phyloP scores from a whole-genome alignment of 2,113 vertebrate species.

The Lanius ludovicianus region DNA sequence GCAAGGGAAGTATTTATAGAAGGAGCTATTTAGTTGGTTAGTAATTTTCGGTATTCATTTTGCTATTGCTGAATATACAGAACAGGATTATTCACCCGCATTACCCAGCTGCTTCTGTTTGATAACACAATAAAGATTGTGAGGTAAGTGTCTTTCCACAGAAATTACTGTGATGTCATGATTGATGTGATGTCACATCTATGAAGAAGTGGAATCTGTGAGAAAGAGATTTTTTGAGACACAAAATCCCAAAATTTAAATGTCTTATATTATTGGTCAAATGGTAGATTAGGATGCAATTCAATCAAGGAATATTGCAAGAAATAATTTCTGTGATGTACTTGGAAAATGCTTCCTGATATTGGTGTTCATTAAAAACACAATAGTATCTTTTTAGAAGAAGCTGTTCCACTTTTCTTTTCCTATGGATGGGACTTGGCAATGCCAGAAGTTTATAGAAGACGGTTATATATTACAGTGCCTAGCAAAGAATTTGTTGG shows the following conservation, averaged over 20 bases:
- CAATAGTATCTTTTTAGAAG: background rate
- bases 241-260: constrained; percentile 2
- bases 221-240: background rate
- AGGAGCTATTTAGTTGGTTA: constrained; percentile 61
- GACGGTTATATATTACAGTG: background rate
- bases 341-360: background rate
- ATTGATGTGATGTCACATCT: background rate
- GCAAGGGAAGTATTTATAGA: constrained; percentile 58
- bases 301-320: background rate
- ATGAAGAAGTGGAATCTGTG: background rate
- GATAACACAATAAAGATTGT: constrained; percentile 18
- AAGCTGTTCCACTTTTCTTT: background rate
- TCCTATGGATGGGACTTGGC: background rate
- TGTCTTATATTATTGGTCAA: background rate
- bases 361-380: background rate
- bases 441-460: background rate
- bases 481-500: background rate
- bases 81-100: constrained; percentile 61
- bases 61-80: constrained; percentile 52
- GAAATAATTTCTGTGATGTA: background rate
- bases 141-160: constrained; percentile 27
- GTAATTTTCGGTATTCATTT: constrained; percentile 64
- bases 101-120: constrained; percentile 60
- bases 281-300: background rate
- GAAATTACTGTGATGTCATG: constrained; percentile 38